Evolutionary conservation across 1,140 invertebrate genomes (phyloP), one percentile per base, ranked within the genome.

Genomic region (Conopomorpha cramerella): DNA sequence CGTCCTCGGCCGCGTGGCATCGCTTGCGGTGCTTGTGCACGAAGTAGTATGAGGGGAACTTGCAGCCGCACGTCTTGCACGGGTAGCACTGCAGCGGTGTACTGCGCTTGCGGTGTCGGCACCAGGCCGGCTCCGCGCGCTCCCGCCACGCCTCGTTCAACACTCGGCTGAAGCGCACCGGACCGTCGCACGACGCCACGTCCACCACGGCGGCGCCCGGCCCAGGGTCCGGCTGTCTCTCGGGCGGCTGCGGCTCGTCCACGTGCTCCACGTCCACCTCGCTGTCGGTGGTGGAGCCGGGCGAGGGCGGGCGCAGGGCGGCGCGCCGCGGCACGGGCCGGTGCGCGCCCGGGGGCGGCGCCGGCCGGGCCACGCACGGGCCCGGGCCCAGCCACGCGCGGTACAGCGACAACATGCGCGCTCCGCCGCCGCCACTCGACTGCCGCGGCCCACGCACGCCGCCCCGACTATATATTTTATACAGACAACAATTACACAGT

Each of bases 41-140:
- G 76, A 95, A 95, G 62, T 95, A 95, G 56, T 95, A 95, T 46
- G 90, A 92, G 0, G 92, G 92, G 57, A 95, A 95, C 73, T 93
- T 94, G 56, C 84, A 90, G 14, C 92, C 92, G 71, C 92, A 95
- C 0, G 89, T 92, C 66, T 94, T 94, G 73, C 92, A 95, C 0
- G 92, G 91, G 71, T 93, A 95, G 74, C 93, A 95, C 61, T 94
- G 91, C 0, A 93, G 86, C 49, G 93, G 90, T 57, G 92, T 81
- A 47, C 92, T 88, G 12, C 88, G 39, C 41, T 68, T 68, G 46
- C 79, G 51, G 48, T 65, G 55, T 49, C 65, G 78, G 61, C 80
- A 79, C 56, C 66, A 81, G 58, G 73, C 74, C 8, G 72, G 62
- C 23, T 78, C 80, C 11, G 68, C 49, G 15, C 46, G 71, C 26